A percentile compares a stretch with the other conserved stretches of the same genome.
These are phyloP conservation scores for Hyppa rectilinea DNA, from an alignment of 2,888 invertebrate genomes.

Conservation along the genomic window DNA sequence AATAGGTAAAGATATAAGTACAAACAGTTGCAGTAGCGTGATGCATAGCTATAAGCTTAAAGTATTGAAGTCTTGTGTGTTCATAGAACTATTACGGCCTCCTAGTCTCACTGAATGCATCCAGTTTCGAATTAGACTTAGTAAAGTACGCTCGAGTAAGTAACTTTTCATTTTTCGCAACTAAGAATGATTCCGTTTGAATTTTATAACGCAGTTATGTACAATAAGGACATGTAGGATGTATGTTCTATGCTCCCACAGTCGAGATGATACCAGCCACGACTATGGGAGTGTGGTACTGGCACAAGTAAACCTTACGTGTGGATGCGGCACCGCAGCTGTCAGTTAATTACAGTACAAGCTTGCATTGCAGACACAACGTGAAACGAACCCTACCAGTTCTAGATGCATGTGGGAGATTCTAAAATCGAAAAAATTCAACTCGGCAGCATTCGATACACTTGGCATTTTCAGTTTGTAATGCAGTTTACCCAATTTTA, in stretches of 20 bases:
- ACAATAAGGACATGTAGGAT: conserved; percentile 4
- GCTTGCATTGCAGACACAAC: conserved; percentile 15
- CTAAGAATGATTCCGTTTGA: conserved; percentile 11
- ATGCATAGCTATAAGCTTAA: conserved; percentile 61
- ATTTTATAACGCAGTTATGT: conserved; percentile 21
- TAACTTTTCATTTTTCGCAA: conserved; percentile 41
- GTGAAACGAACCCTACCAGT: neutral
- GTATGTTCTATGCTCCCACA: conserved; percentile 35
- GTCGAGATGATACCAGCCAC: no score
- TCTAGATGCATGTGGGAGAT: neutral
- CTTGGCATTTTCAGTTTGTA: neutral
- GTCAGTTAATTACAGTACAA: conserved; percentile 36
- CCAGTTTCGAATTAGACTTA: conserved; percentile 57
- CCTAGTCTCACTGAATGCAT: conserved; percentile 51
- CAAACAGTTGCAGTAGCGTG: conserved; percentile 62
- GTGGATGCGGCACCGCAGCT: neutral
- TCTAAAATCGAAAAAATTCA: conserved; percentile 7
- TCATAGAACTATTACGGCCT: conserved; percentile 57
- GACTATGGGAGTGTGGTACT: neutral
- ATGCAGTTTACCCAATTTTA: neutral
- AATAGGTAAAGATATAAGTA: conserved; percentile 40
- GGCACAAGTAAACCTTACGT: neutral
- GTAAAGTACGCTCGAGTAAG: conserved; percentile 50
- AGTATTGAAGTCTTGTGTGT: conserved; percentile 57
- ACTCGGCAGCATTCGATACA: neutral